Evolutionary conservation across 1,140 invertebrate species (phyloP).

Genomic region (Sesamia nonagrioides): DNA sequence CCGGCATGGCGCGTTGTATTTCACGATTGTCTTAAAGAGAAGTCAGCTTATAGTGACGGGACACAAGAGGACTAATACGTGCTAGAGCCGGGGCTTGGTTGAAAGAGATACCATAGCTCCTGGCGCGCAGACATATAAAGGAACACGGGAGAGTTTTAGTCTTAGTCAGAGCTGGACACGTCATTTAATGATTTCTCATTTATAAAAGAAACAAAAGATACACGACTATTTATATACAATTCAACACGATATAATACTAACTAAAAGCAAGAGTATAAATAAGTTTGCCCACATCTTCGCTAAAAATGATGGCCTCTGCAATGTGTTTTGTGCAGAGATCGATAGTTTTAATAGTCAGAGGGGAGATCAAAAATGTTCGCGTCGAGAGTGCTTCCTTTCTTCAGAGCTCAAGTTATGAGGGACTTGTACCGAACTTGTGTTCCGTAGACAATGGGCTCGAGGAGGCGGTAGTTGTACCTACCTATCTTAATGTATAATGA

Average conservation of each 20-base stretch:
- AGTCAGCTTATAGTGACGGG: too few relatives aligned
- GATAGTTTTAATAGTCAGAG: conserved; percentile 36
- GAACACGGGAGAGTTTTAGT: too few relatives aligned
- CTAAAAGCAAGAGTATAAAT: not conserved
- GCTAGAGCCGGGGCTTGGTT: too few relatives aligned
- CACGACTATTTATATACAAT: too few relatives aligned
- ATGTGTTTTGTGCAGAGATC: conserved; percentile 20
- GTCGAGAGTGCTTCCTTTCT: not conserved
- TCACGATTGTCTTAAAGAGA: too few relatives aligned
- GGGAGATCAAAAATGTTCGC: conserved; percentile 1
- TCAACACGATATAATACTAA: not conserved
- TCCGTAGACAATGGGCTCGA: not conserved
- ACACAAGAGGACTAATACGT: too few relatives aligned
- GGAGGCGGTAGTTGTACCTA: not conserved
- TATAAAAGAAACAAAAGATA: too few relatives aligned
- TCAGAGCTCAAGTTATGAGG: conserved; percentile 5
- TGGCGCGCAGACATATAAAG: too few relatives aligned
- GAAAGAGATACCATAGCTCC: too few relatives aligned
- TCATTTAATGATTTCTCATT: too few relatives aligned
- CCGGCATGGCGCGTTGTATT: too few relatives aligned
- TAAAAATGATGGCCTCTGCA: not conserved
- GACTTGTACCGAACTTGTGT: not conserved
- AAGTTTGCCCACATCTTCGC: not conserved
- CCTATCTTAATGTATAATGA: not conserved
- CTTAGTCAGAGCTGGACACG: too few relatives aligned